A percentile compares a stretch with the other conserved stretches of the same genome.
phyloP scores from a whole-genome alignment of 2,797 vertebrate species.

The Remorina albescens region DNA sequence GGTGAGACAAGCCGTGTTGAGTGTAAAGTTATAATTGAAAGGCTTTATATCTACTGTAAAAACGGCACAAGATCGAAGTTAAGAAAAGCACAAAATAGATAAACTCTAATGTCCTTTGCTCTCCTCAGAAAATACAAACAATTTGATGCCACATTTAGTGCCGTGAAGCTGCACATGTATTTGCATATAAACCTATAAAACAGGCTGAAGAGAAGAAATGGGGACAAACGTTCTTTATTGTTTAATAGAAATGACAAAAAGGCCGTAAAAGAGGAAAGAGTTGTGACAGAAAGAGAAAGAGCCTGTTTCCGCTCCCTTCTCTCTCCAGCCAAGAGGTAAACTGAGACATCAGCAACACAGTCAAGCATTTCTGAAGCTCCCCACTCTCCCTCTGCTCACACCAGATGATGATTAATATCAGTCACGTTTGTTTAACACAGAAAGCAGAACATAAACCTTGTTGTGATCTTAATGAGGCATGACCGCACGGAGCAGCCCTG shows the following conservation, averaged over 20 bases:
- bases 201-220: conserved; percentile 53
- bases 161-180: conserved; percentile 46
- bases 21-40: neutral
- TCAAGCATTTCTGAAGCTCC: conserved; percentile 25
- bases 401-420: conserved; percentile 72
- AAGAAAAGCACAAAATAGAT: neutral
- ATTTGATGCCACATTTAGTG: conserved; percentile 6
- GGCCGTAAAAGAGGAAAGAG: conserved; percentile 7
- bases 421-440: conserved; percentile 55
- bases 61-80: too few species aligned
- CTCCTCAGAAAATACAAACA: neutral
- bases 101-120: neutral
- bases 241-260: conserved; percentile 16
- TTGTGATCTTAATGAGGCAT: conserved; percentile 75
- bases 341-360: conserved; percentile 58
- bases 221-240: conserved; percentile 5
- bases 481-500: conserved; percentile 68
- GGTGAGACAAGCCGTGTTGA: neutral
- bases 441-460: conserved; percentile 61
- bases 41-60: too few species aligned
- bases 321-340: conserved; percentile 40
- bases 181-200: conserved; percentile 47
- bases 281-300: conserved; percentile 5
- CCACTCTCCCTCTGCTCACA: conserved; percentile 34
- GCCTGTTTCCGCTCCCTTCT: neutral